Evolutionary conservation across 2,797 vertebrate genomes (phyloP).

Genomic region (Phrynocephalus vlangalii): DNA sequence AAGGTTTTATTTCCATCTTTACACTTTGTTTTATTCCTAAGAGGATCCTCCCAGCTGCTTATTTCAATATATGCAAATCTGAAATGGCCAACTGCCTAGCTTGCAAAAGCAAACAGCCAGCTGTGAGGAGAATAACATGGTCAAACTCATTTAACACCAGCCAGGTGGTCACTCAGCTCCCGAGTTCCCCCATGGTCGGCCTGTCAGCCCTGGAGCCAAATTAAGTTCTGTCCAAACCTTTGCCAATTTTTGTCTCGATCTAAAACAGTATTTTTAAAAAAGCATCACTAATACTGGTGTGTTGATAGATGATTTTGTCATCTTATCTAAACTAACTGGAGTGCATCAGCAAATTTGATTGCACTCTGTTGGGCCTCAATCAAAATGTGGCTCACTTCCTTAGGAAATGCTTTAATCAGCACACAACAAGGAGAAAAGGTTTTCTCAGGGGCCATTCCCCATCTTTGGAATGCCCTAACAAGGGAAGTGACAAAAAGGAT

Average conservation of each 20-base stretch:
- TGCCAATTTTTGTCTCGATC: constrained; percentile 50
- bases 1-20: neutral
- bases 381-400: neutral
- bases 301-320: no score
- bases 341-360: neutral
- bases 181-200: neutral
- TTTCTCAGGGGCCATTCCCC: no score
- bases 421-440: neutral
- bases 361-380: neutral
- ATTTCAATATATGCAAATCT: constrained; percentile 23
- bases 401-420: neutral
- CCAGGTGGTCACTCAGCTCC: neutral
- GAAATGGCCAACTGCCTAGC: neutral
- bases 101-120: neutral
- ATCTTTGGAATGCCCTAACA: no score
- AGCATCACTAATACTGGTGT: neutral
- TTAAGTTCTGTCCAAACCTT: constrained; percentile 49
- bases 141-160: neutral
- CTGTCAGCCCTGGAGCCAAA: constrained; percentile 49
- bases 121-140: neutral
- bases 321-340: neutral
- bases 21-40: neutral
- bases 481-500: no score
- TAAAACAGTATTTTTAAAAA: constrained; percentile 36
- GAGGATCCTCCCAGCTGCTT: constrained; percentile 12